phyloP scores from a whole-genome alignment of 2,113 vertebrate genomes.

The Coptodon rendalli region DNA sequence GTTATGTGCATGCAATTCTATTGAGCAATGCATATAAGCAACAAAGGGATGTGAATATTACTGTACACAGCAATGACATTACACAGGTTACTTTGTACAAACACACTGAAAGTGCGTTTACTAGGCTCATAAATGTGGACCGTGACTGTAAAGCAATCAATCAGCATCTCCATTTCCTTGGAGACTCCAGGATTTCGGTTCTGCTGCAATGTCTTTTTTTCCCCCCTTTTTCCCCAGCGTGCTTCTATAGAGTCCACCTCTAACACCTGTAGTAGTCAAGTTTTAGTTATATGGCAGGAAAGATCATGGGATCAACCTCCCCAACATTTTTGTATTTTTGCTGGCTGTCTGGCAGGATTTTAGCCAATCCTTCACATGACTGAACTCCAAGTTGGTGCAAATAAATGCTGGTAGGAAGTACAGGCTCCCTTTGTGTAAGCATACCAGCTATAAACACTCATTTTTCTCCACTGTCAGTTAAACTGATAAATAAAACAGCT shows the following conservation, averaged over 20 bases:
- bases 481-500: background rate
- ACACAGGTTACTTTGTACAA: background rate
- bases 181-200: background rate
- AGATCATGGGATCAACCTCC: background rate
- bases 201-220: background rate
- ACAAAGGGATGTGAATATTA: background rate
- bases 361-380: background rate
- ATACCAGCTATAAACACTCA: background rate
- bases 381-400: background rate
- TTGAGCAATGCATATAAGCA: background rate
- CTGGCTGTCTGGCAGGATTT: background rate
- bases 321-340: accelerated
- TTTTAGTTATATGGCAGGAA: background rate
- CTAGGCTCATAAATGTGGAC: background rate
- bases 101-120: background rate
- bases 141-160: background rate
- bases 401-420: background rate
- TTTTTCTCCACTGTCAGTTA: background rate
- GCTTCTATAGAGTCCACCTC: background rate
- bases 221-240: accelerated
- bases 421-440: accelerated
- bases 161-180: background rate
- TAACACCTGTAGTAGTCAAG: background rate
- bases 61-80: background rate
- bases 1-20: background rate